Evolutionary conservation across 2,888 invertebrate species (phyloP).

Genomic region (Ophion ventricosus): DNA sequence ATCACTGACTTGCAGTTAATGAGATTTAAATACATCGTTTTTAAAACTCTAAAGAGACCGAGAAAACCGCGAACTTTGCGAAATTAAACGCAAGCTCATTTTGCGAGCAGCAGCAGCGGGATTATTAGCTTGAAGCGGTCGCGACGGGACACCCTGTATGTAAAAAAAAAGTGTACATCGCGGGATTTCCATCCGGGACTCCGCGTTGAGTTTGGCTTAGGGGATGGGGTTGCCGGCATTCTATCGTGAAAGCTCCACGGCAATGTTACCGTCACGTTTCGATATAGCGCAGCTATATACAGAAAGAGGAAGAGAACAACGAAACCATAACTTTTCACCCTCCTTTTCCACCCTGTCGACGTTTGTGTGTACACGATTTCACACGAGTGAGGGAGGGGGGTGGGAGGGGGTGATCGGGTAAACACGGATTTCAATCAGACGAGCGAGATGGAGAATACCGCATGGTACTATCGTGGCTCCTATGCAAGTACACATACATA

Average conservation of each 20-base stretch:
- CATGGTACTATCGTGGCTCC: background rate
- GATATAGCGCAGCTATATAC: slow-evolving; percentile 19
- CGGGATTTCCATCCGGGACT: slow-evolving; percentile 45
- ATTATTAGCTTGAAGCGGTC: background rate
- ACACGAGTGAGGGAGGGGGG: slow-evolving; percentile 26
- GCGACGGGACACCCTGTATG: background rate
- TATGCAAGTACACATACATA: slow-evolving; percentile 3
- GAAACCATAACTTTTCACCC: slow-evolving; percentile 43
- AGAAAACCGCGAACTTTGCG: background rate
- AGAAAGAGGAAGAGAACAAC: slow-evolving; percentile 54
- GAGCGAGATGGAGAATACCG: slow-evolving; percentile 41
- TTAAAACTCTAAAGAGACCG: background rate
- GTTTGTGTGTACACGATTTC: slow-evolving; percentile 62
- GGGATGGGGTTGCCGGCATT: slow-evolving; percentile 19
- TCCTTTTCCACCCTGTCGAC: slow-evolving; percentile 13
- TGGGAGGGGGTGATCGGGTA: slow-evolving; percentile 55
- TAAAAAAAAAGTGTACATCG: slow-evolving; percentile 46
- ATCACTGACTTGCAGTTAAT: background rate
- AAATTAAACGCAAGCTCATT: background rate
- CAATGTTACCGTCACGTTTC: slow-evolving; percentile 62
- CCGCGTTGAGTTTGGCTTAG: slow-evolving; percentile 18
- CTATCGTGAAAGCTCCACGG: slow-evolving; percentile 53
- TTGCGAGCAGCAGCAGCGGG: too few species aligned
- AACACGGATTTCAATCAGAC: slow-evolving; percentile 65
- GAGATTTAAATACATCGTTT: background rate